Conservation (phyloP, 1,140 invertebrate genomes). For the Drosophila sp. region DNA sequence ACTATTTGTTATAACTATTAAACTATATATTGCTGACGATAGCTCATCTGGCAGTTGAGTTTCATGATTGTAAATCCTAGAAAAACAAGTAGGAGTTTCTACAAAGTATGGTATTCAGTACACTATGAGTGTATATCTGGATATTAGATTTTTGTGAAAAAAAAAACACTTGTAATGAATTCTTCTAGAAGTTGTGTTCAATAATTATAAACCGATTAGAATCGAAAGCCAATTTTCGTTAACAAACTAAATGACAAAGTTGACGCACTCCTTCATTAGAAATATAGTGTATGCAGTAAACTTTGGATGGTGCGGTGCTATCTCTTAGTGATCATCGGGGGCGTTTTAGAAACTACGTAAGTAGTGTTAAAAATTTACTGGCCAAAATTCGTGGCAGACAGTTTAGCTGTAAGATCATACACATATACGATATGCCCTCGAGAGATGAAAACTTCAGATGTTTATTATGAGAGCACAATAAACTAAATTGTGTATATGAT, state of each 20-base stretch:
- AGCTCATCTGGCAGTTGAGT: too few species aligned
- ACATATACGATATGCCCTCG: conserved; percentile 22
- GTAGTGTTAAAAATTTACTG: conserved; percentile 24
- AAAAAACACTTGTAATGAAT: neutral
- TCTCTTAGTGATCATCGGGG: conserved; percentile 15
- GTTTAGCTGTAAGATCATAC: conserved; percentile 57
- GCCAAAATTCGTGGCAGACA: conserved; percentile 57
- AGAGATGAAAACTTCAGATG: conserved; percentile 33
- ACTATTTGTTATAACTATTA: too few species aligned
- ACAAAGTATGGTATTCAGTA: too few species aligned
- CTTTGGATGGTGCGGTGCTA: conserved; percentile 3
- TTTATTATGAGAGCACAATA: conserved; percentile 19
- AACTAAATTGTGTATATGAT: conserved; percentile 35
- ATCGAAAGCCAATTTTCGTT: neutral
- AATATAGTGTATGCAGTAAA: neutral
- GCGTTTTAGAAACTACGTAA: conserved; percentile 22
- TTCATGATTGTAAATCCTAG: too few species aligned
- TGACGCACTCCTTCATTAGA: neutral
- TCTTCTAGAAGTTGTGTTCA: neutral
- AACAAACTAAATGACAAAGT: neutral
- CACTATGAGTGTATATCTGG: too few species aligned
- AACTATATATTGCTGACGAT: too few species aligned
- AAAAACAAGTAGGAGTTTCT: too few species aligned
- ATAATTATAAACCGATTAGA: neutral
- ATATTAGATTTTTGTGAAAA: too few species aligned